Evolutionary conservation across 2,113 vertebrate genomes (phyloP), one percentile per base, ranked within the genome.

Genomic region (Neofelis nebulosa): DNA sequence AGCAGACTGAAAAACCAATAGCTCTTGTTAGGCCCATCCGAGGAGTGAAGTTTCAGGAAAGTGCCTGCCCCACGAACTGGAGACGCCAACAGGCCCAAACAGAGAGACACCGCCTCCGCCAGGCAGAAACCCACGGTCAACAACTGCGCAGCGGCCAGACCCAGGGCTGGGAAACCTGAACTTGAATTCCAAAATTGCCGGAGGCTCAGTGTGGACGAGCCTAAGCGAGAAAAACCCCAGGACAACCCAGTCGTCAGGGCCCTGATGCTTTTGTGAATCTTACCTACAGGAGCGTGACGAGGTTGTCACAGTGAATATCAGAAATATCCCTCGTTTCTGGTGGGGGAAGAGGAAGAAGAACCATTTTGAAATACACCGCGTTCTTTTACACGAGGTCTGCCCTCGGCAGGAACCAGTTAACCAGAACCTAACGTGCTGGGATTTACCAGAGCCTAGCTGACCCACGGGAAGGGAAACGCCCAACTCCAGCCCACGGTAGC

Each of bases 101-200:
- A 11, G 45, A 50, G 52, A n/a, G 38, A 55, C 18, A 31, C 25
- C 3, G 1, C 52, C 0, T 12, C 3, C 25, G 21, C 0, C 7
- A 9, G 8, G 50, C 15, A 12, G 79, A 36, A 48, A 14, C 52
- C 63, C 41, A 8, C 2, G 0, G 4, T n/a, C 16, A 29, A 29
- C 15, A 7, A 25, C 23, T 4, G 5, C 31, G 0, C 7, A 2
- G n/a, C 13, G 2, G 8, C 65, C 13, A 5, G n/a, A 7, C 1
- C 48, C 29, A 5, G 63, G 7, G 63, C 4, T 3, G 69, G 31
- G 87, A 55, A 5, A 9, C 7, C 27, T 5, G 38, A 21, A 52
- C 89, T 29, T 14, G 13, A 29, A 5, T 10, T 5, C 14, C 7
- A 6, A 84, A 41, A 5, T 1, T 55, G n/a, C 73, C 69, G 63